A percentile compares a stretch with the other conserved stretches of the same genome.
Evolutionary conservation across 2,113 vertebrate genomes (phyloP).

Genomic region (Coturnix japonica): DNA sequence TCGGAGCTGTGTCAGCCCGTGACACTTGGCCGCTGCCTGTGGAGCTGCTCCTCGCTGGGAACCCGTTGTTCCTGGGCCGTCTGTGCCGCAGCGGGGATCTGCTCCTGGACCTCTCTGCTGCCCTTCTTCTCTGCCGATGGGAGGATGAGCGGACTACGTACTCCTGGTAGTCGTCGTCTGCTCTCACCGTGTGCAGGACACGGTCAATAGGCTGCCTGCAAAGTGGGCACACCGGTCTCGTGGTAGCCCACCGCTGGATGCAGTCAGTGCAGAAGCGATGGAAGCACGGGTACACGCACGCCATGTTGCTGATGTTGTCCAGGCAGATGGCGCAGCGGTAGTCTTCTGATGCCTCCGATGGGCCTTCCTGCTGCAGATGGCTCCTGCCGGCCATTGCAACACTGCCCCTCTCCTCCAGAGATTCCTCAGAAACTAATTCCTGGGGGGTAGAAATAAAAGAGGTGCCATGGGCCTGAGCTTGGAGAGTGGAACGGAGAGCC

Average conservation of each 20-base stretch:
- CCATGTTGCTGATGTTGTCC: not conserved
- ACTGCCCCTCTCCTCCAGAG: not conserved
- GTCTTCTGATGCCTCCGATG: not conserved
- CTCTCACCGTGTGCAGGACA: too few relatives aligned
- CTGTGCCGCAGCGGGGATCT: rapidly evolving
- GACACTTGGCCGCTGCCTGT: rapidly evolving
- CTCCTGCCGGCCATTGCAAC: rapidly evolving
- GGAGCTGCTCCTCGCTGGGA: not conserved
- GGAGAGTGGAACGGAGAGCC: not conserved
- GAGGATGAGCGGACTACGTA: not conserved
- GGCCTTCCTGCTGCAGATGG: not conserved
- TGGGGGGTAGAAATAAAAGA: not conserved
- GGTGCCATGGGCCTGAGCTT: rapidly evolving
- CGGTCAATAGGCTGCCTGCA: rapidly evolving
- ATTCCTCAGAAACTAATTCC: not conserved
- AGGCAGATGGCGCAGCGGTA: not conserved
- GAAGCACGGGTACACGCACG: not conserved
- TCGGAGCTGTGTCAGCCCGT: not conserved
- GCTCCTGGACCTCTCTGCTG: not conserved
- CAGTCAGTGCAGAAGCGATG: not conserved
- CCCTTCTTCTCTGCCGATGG: rapidly evolving
- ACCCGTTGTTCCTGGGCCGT: rapidly evolving
- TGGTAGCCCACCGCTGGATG: rapidly evolving
- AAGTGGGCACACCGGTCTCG: not conserved
- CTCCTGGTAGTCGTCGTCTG: not conserved